Conservation (phyloP, 2,888 invertebrate species). For the Netelia virgata region DNA sequence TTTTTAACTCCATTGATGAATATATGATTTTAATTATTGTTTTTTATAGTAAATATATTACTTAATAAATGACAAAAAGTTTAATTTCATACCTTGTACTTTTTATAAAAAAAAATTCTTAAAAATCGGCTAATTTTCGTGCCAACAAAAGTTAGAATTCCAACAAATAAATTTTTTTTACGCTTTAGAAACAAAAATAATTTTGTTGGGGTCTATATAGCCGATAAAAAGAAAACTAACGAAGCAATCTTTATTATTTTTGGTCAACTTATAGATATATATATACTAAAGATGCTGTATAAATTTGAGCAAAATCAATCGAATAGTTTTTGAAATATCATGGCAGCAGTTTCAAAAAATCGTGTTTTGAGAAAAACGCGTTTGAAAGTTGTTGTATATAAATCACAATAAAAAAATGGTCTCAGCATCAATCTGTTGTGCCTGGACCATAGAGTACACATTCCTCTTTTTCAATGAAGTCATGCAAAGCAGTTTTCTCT, state of each 20-base stretch:
- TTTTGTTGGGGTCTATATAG: constrained; percentile 15
- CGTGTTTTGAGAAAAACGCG: constrained; percentile 23
- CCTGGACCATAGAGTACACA: constrained; percentile 24
- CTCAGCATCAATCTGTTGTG: constrained; percentile 30
- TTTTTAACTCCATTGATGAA: too few species aligned
- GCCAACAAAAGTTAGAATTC: neutral
- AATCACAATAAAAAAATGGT: neutral
- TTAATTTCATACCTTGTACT: too few species aligned
- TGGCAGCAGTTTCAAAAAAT: constrained; percentile 10
- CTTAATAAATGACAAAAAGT: too few species aligned
- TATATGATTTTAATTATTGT: too few species aligned
- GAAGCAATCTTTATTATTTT: constrained; percentile 23
- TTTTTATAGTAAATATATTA: too few species aligned
- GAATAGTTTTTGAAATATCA: constrained; percentile 4
- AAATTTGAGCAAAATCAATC: constrained; percentile 17
- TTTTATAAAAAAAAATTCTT: too few species aligned
- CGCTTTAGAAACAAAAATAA: constrained; percentile 21
- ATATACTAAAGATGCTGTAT: constrained; percentile 37
- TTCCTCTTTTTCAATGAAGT: constrained; percentile 42
- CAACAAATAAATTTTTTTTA: neutral
- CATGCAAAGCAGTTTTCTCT: constrained; percentile 29
- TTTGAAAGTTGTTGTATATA: constrained; percentile 13
- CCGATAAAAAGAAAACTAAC: constrained; percentile 35
- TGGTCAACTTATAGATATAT: constrained; percentile 25
- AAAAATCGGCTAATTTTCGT: too few species aligned